Base-by-base conservation (phyloP, 2,113 vertebrate genomes). In the Oryzias celebensis region DNA sequence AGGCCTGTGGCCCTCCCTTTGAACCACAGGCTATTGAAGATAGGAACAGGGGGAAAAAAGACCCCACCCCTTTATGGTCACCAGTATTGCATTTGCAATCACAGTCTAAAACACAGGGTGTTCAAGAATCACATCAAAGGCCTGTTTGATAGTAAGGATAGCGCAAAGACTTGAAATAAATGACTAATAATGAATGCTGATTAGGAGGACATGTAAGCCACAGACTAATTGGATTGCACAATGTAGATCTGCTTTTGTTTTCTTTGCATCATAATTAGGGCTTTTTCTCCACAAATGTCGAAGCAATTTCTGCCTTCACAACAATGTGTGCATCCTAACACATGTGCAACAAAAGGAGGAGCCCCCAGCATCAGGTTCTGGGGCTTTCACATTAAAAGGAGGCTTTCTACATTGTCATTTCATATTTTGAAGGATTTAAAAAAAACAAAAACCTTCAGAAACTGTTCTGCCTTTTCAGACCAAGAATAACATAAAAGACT, bases 161-260 rank as follows among this genome's bases (percentile, higher is more conserved):
- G 68, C 75, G 83, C 64, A 82, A 79, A 85, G 80, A 78, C 83
- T 84, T 76, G 71, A 81, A 83, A 82, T 84, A 82, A 85, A 86
- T 72, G 80, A 65, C 74, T 89, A 84, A 86, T 87, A 85, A 83
- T 43, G 14, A 71, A 76, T 58, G 68, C 75, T 82, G 73, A 84
- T 87, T 78, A 82, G 68, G 58, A 57, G 63, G 67, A 80, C 73
- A 47, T 69, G 75, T 80, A 63, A 77, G 75, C 68, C 62, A 59
- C 76, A 80, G 70, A 68, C 72, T 87, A 87, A 87, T 85, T 86
- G 80, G 83, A 75, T 81, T 80, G 74, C 60, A 76, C 69, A 83
- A 75, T 78, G 62, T 58, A 69, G 67, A 43, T 14, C 52, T 66
- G 48, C 64, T 75, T 75, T 83, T 80, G 63, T 85, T 85, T 72